phyloP scores from a whole-genome alignment of 2,113 vertebrate species.

The Phalacrocorax aristotelis region DNA sequence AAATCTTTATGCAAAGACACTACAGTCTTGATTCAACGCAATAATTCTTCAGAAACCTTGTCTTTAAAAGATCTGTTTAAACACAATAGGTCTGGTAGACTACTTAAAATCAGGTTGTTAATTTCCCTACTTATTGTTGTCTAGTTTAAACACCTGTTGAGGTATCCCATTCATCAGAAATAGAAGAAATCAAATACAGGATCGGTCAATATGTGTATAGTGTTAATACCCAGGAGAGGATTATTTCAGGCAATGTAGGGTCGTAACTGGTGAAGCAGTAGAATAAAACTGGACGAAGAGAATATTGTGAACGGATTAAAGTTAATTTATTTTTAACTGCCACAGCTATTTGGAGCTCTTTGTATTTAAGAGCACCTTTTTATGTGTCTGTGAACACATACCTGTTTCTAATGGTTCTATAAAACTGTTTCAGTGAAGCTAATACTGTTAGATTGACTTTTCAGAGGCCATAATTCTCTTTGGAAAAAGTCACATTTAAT shows the following conservation, averaged over 20 bases:
- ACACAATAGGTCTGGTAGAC: neutral
- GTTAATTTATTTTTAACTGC: neutral
- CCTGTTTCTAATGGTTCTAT: neutral
- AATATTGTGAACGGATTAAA: neutral
- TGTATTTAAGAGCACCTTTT: neutral
- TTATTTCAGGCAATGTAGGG: neutral
- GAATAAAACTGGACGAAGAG: neutral
- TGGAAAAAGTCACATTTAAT: neutral
- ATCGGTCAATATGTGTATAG: neutral
- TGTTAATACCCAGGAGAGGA: neutral
- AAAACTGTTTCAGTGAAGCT: neutral
- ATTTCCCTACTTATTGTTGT: neutral
- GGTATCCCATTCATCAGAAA: neutral
- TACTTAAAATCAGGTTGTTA: neutral
- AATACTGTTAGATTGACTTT: neutral
- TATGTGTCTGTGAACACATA: neutral
- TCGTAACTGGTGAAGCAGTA: neutral
- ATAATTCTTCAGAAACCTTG: neutral
- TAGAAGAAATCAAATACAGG: neutral
- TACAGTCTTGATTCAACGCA: neutral
- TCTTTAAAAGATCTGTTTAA: neutral
- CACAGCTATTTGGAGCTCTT: neutral
- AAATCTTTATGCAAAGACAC: neutral
- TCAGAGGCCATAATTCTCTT: neutral
- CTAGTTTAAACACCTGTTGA: neutral